Conservation (phyloP, 2,113 vertebrate species). For the Nymphicus hollandicus region DNA sequence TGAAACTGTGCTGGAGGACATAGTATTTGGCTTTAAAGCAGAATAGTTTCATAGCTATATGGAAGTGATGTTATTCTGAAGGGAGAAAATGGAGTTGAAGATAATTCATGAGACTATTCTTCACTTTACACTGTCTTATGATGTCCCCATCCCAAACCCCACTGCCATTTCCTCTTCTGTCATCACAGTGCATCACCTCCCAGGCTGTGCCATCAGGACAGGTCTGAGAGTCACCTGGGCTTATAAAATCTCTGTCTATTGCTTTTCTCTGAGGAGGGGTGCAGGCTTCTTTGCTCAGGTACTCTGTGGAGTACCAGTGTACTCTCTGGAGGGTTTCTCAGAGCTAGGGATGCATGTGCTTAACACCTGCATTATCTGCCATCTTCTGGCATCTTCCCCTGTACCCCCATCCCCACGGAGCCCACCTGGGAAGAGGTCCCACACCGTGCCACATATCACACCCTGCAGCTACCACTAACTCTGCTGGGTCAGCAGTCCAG, state of each 20-base stretch:
- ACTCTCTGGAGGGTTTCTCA: neutral
- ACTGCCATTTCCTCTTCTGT: neutral
- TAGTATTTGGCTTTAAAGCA: neutral
- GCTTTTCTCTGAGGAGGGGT: neutral
- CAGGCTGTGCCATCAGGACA: neutral
- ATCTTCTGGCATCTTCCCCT: neutral
- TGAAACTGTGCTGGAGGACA: neutral
- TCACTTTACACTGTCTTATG: neutral
- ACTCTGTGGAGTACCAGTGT: fast-evolving
- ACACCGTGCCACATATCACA: fast-evolving
- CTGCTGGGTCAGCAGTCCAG: fast-evolving
- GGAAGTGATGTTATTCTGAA: neutral
- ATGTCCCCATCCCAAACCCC: neutral
- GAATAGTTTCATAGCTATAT: neutral
- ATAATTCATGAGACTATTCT: neutral
- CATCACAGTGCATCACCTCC: fast-evolving
- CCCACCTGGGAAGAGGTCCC: neutral
- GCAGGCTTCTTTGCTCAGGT: neutral
- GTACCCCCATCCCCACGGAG: fast-evolving
- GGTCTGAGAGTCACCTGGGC: neutral
- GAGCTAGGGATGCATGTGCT: fast-evolving
- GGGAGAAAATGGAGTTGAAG: neutral
- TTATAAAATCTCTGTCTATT: neutral
- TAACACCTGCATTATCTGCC: neutral
- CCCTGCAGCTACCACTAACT: fast-evolving